Evolutionary conservation across 2,888 invertebrate genomes (phyloP), one percentile per base, ranked within the genome.

Genomic region (Conops quadrifasciatus): DNA sequence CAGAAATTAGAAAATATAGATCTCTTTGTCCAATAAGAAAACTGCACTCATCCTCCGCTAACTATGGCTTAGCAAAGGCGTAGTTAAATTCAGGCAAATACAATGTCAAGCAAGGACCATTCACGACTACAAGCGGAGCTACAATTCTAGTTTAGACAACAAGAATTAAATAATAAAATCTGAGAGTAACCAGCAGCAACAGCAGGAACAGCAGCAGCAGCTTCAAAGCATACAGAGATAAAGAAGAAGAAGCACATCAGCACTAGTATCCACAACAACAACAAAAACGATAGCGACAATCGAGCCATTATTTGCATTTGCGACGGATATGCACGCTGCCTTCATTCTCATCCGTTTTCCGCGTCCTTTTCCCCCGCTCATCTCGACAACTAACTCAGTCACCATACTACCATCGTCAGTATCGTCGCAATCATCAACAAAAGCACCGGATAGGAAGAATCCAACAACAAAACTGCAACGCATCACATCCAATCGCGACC

Each of bases 231-330:
- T n/a, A 65, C 30, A 76, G 75, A 76, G 78, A 71, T 72, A 62
- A 70, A 74, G 69, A 74, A 72, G 75, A 79, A 77, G n/a, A 79
- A 80, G 21, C 43, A 60, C 36, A 36, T 36, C 36, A 36, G 49
- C 4, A 36, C 9, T 60, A 53, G 49, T 30, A 49, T 16, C 9
- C 36, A 49, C 49, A 59, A 43, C 36, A 67, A 76, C 75, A 74
- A 53, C 70, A 56, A 78, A 68, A 77, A 75, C 26, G 26, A 58
- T 7, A 16, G 28, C 26, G 76, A 80, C 80, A 80, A 82, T 80
- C 80, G 77, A 79, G 79, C 81, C 82, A 81, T 82, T 82, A 82
- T 83, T 83, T 82, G 82, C 82, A 82, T 83, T 81, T 82, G 82
- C 79, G 82, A 82, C 83, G n/a, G n/a, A n/a, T n/a, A 81, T 73